Evolutionary conservation across 2,797 vertebrate species (phyloP).

Genomic region (Trematomus bernacchii): DNA sequence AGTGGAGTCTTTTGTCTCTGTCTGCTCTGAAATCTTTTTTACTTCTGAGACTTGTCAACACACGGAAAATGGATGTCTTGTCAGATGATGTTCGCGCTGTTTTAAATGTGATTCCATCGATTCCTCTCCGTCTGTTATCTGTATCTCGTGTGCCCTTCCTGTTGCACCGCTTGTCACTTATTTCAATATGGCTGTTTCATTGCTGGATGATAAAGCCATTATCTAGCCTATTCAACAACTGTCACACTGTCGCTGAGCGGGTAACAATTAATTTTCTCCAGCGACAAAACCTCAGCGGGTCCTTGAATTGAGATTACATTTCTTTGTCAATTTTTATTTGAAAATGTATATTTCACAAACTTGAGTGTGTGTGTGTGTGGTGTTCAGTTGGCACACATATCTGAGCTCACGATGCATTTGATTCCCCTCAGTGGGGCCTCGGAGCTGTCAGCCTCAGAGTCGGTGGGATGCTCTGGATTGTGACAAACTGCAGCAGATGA

Average conservation of each 20-base stretch:
- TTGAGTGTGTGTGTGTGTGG: slow-evolving; percentile 5
- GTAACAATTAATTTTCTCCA: slow-evolving; percentile 77
- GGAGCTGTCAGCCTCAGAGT: slow-evolving; percentile 62
- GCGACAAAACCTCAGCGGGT: slow-evolving; percentile 51
- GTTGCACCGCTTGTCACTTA: slow-evolving; percentile 66
- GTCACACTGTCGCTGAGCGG: slow-evolving; percentile 66
- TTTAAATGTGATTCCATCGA: slow-evolving; percentile 56
- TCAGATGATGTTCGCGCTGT: slow-evolving; percentile 48
- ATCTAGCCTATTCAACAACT: slow-evolving; percentile 76
- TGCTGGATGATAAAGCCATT: slow-evolving; percentile 78
- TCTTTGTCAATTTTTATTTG: slow-evolving; percentile 77
- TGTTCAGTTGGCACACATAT: slow-evolving; percentile 44
- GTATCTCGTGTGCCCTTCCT: slow-evolving; percentile 24
- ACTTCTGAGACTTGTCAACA: slow-evolving; percentile 49
- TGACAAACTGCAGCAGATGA: slow-evolving; percentile 66
- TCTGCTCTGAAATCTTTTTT: slow-evolving; percentile 45
- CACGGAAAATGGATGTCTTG: slow-evolving; percentile 32
- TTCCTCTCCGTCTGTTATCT: slow-evolving; percentile 42
- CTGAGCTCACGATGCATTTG: slow-evolving; percentile 61
- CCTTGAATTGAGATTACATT: slow-evolving; percentile 67
- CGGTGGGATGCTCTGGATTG: slow-evolving; percentile 48
- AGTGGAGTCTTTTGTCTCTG: slow-evolving; percentile 44
- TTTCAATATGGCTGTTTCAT: slow-evolving; percentile 60
- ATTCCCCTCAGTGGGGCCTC: slow-evolving; percentile 64
- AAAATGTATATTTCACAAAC: slow-evolving; percentile 72